A percentile compares a stretch with the other conserved stretches of the same genome.
These are phyloP conservation scores for Archivesica marissinica DNA, from an alignment of 1,140 invertebrate species.

Conservation along the genomic window DNA sequence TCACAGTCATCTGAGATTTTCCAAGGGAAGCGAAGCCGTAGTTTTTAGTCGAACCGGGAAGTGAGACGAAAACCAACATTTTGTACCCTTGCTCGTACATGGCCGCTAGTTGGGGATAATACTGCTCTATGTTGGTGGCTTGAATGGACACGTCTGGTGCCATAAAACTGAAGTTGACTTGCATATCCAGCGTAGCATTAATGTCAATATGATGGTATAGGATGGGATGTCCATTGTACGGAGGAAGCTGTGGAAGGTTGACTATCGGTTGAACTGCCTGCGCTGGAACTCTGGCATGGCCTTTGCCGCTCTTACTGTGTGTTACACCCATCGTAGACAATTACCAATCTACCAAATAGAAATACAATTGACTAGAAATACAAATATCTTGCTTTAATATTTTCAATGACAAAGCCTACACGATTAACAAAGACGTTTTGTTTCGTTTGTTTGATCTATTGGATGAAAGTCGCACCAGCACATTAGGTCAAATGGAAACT, in stretches of 20 bases:
- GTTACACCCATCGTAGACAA: neutral
- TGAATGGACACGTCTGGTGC: conserved; percentile 10
- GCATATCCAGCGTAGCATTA: conserved; percentile 29
- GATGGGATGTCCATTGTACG: conserved; percentile 33
- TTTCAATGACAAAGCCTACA: too few species aligned
- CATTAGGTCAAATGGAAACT: too few species aligned
- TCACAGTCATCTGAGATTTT: neutral
- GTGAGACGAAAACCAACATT: conserved; percentile 45
- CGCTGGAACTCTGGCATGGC: neutral
- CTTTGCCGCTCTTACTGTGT: neutral
- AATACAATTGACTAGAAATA: too few species aligned
- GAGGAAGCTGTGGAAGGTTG: neutral
- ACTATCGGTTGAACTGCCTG: neutral
- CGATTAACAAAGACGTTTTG: too few species aligned
- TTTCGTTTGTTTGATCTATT: too few species aligned
- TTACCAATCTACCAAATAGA: too few species aligned
- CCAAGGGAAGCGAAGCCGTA: conserved; percentile 23
- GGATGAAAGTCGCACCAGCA: too few species aligned
- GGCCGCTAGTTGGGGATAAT: conserved; percentile 40
- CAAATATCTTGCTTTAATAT: too few species aligned
- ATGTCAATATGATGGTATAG: conserved; percentile 32
- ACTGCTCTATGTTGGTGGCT: conserved; percentile 19
- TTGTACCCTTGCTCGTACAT: conserved; percentile 44
- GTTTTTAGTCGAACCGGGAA: conserved; percentile 16
- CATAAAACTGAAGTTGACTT: conserved; percentile 24